Evolutionary conservation across 2,113 vertebrate species (phyloP).

Genomic region (Hyaena hyaena): DNA sequence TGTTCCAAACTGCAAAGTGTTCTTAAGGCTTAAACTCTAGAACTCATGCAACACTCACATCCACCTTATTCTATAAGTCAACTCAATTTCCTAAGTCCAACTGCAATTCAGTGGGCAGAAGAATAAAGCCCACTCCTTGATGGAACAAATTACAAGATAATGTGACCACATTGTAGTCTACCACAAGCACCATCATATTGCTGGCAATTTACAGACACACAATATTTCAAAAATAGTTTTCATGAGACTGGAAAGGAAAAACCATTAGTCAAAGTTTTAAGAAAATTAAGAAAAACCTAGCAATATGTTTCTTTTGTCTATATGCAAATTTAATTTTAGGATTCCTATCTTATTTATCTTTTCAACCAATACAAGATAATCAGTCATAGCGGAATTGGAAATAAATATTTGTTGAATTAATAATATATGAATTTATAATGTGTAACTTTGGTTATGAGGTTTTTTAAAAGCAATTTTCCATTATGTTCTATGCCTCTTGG

Average conservation of each 20-base stretch:
- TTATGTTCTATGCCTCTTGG: neutral
- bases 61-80: neutral
- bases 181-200: neutral
- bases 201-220: neutral
- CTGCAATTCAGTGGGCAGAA: neutral
- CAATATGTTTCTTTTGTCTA: neutral
- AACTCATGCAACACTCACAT: neutral
- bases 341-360: neutral
- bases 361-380: neutral
- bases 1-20: neutral
- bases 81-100: neutral
- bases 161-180: neutral
- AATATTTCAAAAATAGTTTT: neutral
- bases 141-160: neutral
- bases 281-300: neutral
- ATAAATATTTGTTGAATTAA: neutral
- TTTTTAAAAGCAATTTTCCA: neutral
- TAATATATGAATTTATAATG: neutral
- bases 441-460: neutral
- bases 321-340: neutral
- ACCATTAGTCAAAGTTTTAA: neutral
- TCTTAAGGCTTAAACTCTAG: neutral
- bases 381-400: neutral
- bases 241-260: neutral
- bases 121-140: neutral